Conservation (phyloP, 2,113 vertebrate genomes). For the Macroglossus sobrinus region DNA sequence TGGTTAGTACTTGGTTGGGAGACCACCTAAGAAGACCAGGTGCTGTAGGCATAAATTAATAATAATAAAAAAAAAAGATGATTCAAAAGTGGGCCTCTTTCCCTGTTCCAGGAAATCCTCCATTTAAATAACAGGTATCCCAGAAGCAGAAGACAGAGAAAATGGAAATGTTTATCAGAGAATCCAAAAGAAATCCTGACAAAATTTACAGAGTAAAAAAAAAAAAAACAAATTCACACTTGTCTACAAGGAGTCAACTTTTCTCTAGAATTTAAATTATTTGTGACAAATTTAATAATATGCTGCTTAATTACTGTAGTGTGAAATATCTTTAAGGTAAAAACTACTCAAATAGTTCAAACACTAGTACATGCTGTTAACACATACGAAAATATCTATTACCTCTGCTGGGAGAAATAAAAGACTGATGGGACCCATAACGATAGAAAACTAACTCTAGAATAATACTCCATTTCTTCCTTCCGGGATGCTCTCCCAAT, state of each 20-base stretch:
- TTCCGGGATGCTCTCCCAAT: neutral
- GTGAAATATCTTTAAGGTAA: neutral
- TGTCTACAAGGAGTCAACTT: neutral
- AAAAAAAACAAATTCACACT: neutral
- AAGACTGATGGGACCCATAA: neutral
- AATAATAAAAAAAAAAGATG: neutral
- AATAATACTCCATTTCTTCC: neutral
- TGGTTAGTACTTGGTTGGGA: too few species aligned
- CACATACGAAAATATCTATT: neutral
- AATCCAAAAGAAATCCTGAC: neutral
- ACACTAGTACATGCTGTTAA: neutral
- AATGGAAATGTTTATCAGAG: neutral
- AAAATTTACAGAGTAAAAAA: neutral
- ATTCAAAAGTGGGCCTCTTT: neutral
- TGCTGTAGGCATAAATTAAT: too few species aligned
- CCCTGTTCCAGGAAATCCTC: neutral
- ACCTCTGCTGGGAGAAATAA: neutral
- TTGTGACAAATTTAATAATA: neutral
- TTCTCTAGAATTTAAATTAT: conserved; percentile 1
- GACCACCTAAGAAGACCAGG: too few species aligned
- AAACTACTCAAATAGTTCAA: neutral
- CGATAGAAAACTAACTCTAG: neutral
- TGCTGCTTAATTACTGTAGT: neutral
- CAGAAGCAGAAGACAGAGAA: neutral
- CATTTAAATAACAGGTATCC: neutral